Percentiles rank a stretch among this genome's conserved stretches.
Evolutionary conservation across 1,140 invertebrate genomes (phyloP).

Genomic region (Bombus impatiens): DNA sequence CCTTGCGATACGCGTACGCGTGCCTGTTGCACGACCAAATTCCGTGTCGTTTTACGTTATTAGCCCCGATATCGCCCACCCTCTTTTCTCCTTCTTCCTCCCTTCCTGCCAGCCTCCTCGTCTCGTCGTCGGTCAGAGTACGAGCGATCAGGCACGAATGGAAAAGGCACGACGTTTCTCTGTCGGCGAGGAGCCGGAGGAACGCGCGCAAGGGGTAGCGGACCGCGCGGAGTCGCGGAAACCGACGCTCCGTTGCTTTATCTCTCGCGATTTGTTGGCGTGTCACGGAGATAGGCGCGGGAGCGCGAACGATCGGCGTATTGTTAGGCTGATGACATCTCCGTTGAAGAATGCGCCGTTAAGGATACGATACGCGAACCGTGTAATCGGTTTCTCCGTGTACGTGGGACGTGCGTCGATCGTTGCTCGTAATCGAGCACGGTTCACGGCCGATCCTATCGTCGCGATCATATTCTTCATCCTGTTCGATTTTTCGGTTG

Average conservation of each 20-base stretch:
- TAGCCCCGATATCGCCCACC: background rate
- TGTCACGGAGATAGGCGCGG: background rate
- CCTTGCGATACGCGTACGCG: too few species aligned
- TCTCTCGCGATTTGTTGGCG: background rate
- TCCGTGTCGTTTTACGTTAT: constrained; percentile 10
- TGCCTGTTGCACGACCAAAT: background rate
- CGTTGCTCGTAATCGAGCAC: constrained; percentile 6
- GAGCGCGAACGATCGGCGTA: constrained; percentile 1
- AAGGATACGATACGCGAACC: constrained; percentile 31
- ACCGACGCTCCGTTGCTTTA: background rate
- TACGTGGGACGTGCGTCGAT: background rate
- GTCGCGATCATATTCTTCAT: background rate
- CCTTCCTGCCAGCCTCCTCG: too few species aligned
- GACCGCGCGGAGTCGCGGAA: background rate
- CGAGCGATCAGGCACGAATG: too few species aligned
- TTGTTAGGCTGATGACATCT: constrained; percentile 47
- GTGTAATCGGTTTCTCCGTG: constrained; percentile 36
- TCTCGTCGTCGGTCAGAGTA: too few species aligned
- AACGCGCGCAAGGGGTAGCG: background rate
- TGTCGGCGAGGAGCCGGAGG: background rate
- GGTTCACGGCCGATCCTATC: constrained; percentile 15
- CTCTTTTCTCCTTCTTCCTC: background rate
- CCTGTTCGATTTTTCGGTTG: constrained; percentile 7
- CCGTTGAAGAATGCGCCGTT: constrained; percentile 34
- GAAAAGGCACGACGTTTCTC: background rate